phyloP scores from a whole-genome alignment of 2,113 vertebrate genomes.

The Peromyscus leucopus region DNA sequence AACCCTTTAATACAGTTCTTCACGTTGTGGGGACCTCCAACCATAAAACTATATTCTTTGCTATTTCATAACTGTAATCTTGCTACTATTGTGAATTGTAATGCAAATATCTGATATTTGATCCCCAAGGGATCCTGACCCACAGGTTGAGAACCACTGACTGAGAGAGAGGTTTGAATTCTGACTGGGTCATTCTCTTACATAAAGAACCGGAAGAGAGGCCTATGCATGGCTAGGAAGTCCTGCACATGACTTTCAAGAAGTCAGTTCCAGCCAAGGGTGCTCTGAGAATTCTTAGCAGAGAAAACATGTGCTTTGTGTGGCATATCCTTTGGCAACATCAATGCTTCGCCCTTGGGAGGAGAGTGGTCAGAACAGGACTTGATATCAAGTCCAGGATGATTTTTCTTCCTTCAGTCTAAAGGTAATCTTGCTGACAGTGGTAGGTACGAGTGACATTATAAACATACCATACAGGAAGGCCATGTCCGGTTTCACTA shows the following conservation, averaged over 20 bases:
- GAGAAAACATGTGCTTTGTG: background rate
- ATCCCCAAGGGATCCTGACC: background rate
- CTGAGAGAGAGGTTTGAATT: background rate
- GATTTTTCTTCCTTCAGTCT: background rate
- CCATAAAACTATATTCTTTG: background rate
- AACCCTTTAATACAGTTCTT: background rate
- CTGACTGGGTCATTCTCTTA: background rate
- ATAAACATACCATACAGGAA: background rate
- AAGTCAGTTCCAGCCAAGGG: background rate
- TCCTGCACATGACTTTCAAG: background rate
- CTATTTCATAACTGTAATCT: background rate
- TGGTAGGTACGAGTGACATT: background rate
- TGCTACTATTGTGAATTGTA: background rate
- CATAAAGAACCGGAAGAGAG: background rate
- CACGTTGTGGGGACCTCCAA: background rate
- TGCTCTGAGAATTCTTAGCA: background rate
- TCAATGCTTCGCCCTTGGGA: background rate
- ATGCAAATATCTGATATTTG: background rate
- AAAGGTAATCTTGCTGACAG: background rate
- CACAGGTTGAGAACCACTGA: background rate
- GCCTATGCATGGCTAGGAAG: background rate
- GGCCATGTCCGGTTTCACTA: background rate
- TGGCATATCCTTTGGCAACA: background rate
- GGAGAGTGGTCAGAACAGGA: background rate
- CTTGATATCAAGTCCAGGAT: background rate